A percentile compares a stretch with the other conserved stretches of the same genome.
Evolutionary conservation across 2,888 invertebrate species (phyloP).

Genomic region (Abrostola triplasia): DNA sequence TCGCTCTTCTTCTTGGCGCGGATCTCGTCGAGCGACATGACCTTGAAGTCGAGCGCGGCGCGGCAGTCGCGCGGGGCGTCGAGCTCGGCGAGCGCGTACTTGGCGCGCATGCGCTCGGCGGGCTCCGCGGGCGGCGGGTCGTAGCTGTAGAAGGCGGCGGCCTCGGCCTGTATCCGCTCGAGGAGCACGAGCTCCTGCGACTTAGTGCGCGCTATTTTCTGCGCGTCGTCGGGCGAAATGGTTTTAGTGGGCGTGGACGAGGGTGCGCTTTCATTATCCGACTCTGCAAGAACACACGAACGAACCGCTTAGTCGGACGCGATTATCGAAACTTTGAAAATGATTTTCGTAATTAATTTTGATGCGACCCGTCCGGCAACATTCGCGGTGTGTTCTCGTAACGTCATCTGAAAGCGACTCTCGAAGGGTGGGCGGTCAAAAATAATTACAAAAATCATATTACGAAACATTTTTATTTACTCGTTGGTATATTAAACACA

Average conservation of each 20-base stretch:
- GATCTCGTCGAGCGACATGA: constrained; percentile 86
- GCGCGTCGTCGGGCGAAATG: constrained; percentile 73
- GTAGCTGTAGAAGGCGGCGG: constrained; percentile 92
- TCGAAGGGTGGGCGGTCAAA: constrained; percentile 80
- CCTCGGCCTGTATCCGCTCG: constrained; percentile 91
- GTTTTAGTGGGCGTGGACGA: constrained; percentile 89
- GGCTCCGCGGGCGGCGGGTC: constrained; percentile 71
- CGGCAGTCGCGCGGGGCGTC: constrained; percentile 60
- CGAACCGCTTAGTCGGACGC: constrained; percentile 73
- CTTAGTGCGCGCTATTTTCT: constrained; percentile 82
- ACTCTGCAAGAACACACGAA: constrained; percentile 93
- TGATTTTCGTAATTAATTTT: constrained; percentile 88
- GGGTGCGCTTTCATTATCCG: constrained; percentile 92
- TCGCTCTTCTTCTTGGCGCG: constrained; percentile 76
- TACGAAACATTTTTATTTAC: constrained; percentile 87
- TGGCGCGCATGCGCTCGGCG: constrained; percentile 69
- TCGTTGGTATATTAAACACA: constrained; percentile 87
- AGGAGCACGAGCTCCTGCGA: constrained; percentile 91
- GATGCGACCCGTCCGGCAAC: constrained; percentile 76
- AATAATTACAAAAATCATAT: constrained; percentile 88
- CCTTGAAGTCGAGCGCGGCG: constrained; percentile 79
- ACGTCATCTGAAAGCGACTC: constrained; percentile 76
- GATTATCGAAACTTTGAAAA: constrained; percentile 55
- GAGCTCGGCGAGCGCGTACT: constrained; percentile 87
- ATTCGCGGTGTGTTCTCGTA: constrained; percentile 81